Base-by-base conservation (phyloP, 2,888 invertebrate species). In the Cephonodes hylas region DNA sequence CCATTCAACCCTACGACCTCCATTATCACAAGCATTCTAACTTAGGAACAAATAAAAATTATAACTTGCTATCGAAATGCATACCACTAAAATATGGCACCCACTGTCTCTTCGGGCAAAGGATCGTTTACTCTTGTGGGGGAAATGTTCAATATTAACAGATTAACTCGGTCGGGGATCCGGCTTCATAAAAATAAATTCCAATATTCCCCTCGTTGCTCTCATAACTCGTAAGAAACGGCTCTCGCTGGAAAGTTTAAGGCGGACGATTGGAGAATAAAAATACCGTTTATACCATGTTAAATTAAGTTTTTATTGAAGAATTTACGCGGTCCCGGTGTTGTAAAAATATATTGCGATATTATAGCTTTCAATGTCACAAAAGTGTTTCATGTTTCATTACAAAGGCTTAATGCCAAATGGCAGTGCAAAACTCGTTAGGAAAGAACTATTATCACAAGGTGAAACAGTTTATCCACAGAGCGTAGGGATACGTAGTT, bases 121-220 rank as follows among this genome's bases (percentile, higher is more conserved):
- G 73, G 73, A 75, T 73, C 80, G 81, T 82, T 84, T 79, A 81
- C 80, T 82, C 81, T 80, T 79, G 81, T 75, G 81, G 83, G 78
- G 75, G 79, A 80, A 86, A 86, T 85, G 84, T 84, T 84, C 87
- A 88, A 89, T 89, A 89, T 89, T 88, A 89, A 87, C 87, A 87
- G 86, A 87, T 87, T 87, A 87, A 84, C 87, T 85, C 81, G 81
- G 83, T 82, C 74, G 85, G 83, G 82, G 81, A 83, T 82, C 81
- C 75, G 70, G 84, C 84, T 86, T 86, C 85, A 85, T 87, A 87
- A 87, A 87, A 87, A 87, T 86, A 87, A 86, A 86, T 86, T 86
- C 86, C 85, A 86, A 87, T 87, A 86, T 86, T 84, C 84, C 83
- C 83, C 85, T 82, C 85, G 83, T 81, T 85, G 81, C 85, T 84